Percentiles rank a stretch among this genome's conserved stretches.
phyloP scores from a whole-genome alignment of 2,113 vertebrate genomes.

The Theristicus caerulescens region DNA sequence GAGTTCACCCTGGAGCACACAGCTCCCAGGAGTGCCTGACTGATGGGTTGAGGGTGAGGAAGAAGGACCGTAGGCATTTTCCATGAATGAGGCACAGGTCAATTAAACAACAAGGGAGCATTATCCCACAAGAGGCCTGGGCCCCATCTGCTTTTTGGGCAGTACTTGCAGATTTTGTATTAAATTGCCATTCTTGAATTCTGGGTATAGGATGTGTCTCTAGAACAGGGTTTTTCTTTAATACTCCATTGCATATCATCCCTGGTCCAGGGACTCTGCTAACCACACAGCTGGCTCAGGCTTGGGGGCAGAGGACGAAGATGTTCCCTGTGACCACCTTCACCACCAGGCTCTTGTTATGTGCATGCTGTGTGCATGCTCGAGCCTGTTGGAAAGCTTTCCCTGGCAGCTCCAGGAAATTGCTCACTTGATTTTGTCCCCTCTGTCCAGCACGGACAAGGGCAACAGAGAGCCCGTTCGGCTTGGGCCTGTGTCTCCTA shows the following conservation, averaged over 20 bases:
- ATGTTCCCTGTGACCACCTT: neutral
- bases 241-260: neutral
- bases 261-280: neutral
- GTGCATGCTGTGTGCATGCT: neutral
- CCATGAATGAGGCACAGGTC: neutral
- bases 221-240: neutral
- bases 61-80: neutral
- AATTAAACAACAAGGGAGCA: neutral
- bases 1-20: neutral
- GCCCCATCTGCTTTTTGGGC: neutral
- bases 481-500: neutral
- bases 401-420: neutral
- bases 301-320: neutral
- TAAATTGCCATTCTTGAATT: neutral
- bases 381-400: neutral
- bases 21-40: neutral
- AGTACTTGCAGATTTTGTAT: neutral
- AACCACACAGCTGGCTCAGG: neutral
- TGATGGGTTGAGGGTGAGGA: neutral
- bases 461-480: neutral
- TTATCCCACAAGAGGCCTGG: neutral
- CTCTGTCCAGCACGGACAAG: neutral
- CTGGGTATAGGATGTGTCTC: neutral
- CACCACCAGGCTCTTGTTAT: neutral
- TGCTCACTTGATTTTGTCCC: neutral